Conservation (phyloP, 2,797 vertebrate genomes). For the Sebastes wilsoni region DNA sequence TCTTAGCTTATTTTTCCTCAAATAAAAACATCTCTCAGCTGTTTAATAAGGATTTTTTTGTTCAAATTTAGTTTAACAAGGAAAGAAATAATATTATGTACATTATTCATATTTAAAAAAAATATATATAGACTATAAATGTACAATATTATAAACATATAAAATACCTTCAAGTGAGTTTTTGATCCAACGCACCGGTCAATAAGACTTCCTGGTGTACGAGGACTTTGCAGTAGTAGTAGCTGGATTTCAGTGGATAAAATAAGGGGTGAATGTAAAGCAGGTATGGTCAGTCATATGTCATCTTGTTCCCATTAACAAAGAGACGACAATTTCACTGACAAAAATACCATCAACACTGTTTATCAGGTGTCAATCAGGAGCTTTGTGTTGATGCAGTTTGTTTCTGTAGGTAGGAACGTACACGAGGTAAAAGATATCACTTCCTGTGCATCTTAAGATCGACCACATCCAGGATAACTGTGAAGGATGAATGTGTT, state of each 20-base stretch:
- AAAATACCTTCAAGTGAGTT: no score
- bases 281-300: accelerated
- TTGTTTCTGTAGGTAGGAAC: no score
- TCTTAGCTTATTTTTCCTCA: not conserved
- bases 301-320: no score
- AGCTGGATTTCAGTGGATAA: no score
- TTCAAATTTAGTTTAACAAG: not conserved
- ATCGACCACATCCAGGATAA: not conserved
- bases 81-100: not conserved
- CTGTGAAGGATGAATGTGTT: not conserved
- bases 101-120: not conserved
- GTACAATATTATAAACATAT: not conserved
- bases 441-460: not conserved
- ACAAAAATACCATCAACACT: no score
- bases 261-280: no score
- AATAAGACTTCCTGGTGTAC: no score
- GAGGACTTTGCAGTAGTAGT: no score
- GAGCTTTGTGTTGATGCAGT: no score
- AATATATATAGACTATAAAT: not conserved
- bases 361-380: no score
- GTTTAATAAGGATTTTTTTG: not conserved
- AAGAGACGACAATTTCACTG: no score
- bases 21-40: not conserved
- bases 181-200: no score
- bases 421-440: not conserved